Evolutionary conservation across 2,888 invertebrate species (phyloP).

Genomic region (Dascillus cervinus): DNA sequence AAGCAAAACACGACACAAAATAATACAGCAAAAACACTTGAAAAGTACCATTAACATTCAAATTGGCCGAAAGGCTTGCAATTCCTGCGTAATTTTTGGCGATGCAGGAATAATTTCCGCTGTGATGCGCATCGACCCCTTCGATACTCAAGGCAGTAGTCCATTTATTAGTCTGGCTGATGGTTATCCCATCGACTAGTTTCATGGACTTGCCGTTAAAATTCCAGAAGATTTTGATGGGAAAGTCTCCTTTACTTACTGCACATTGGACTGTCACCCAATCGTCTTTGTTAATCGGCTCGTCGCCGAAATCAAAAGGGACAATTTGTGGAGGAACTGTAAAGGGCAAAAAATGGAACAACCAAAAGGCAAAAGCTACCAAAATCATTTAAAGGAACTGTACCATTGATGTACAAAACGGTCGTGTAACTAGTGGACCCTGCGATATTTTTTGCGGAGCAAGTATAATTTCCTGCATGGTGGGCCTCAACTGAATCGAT

Average conservation of each 20-base stretch:
- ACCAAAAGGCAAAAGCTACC: slow-evolving; percentile 8
- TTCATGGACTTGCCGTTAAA: slow-evolving; percentile 45
- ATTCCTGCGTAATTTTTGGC: slow-evolving; percentile 46
- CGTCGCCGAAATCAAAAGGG: slow-evolving; percentile 66
- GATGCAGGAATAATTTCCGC: slow-evolving; percentile 46
- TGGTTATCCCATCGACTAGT: slow-evolving; percentile 40
- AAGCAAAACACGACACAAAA: too few species aligned
- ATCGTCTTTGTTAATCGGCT: slow-evolving; percentile 70
- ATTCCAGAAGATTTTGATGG: slow-evolving; percentile 68
- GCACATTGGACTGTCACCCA: slow-evolving; percentile 67
- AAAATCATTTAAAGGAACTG: slow-evolving; percentile 20
- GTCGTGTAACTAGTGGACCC: slow-evolving; percentile 45
- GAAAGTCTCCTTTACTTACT: slow-evolving; percentile 72
- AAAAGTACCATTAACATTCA: slow-evolving; percentile 47
- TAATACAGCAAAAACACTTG: too few species aligned
- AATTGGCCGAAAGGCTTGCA: slow-evolving; percentile 41
- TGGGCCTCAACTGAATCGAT: slow-evolving; percentile 49
- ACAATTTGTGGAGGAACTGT: slow-evolving; percentile 63
- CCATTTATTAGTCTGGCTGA: slow-evolving; percentile 40
- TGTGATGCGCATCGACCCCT: slow-evolving; percentile 42
- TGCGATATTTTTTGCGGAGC: slow-evolving; percentile 46
- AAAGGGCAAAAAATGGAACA: slow-evolving; percentile 22
- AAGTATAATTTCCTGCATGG: slow-evolving; percentile 51
- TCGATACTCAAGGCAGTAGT: slow-evolving; percentile 46
- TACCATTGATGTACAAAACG: slow-evolving; percentile 51